Evolutionary conservation across 2,888 invertebrate genomes (phyloP).

Genomic region (Caenorhabditis japonica): DNA sequence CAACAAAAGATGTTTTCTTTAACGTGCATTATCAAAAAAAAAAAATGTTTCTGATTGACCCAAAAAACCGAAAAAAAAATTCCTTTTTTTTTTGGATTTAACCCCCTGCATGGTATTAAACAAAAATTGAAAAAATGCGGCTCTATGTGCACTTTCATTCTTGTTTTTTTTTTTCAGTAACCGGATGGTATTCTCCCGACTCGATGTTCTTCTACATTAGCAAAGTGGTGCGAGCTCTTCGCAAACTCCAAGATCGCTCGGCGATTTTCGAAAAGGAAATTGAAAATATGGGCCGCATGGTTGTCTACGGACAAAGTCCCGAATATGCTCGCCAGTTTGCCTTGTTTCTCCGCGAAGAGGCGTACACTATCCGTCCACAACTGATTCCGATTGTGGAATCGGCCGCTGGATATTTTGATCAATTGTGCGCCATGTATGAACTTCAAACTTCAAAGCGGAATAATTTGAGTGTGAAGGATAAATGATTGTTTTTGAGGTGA

Average conservation of each 20-base stretch:
- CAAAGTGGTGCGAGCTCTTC: constrained; percentile 34
- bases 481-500: too few relatives aligned
- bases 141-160: too few relatives aligned
- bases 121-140: too few relatives aligned
- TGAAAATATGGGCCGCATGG: constrained; percentile 16
- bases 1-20: too few relatives aligned
- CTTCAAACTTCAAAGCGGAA: too few relatives aligned
- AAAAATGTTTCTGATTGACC: too few relatives aligned
- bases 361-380: neutral
- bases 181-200: constrained; percentile 32
- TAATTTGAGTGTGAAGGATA: too few relatives aligned
- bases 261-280: constrained; percentile 21
- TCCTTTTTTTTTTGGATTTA: too few relatives aligned
- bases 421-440: neutral
- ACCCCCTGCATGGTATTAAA: too few relatives aligned
- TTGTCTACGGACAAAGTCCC: constrained; percentile 7
- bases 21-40: too few relatives aligned
- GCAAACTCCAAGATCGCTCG: constrained; percentile 23
- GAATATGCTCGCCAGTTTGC: constrained; percentile 20
- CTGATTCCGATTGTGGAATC: neutral
- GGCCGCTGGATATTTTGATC: constrained; percentile 21
- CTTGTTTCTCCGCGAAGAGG: constrained; percentile 7
- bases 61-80: too few relatives aligned
- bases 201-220: constrained; percentile 35
- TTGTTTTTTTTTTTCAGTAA: constrained; percentile 12